These are phyloP conservation scores for Sipha maydis DNA, from an alignment of 2,888 invertebrate species.

Conservation along the genomic window DNA sequence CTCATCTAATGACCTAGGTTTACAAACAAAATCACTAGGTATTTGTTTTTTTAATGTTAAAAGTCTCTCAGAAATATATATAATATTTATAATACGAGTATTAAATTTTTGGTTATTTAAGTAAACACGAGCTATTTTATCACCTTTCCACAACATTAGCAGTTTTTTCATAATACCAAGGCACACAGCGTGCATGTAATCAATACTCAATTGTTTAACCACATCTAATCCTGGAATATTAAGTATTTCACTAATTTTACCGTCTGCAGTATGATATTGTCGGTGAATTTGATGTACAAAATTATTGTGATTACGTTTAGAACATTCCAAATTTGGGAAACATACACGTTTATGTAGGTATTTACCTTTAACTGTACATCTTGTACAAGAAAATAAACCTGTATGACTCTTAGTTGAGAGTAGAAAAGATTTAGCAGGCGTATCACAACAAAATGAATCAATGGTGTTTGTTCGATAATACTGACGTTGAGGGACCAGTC, in stretches of 20 bases:
- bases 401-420: too few species aligned
- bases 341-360: neutral
- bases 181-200: neutral
- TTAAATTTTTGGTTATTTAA: slow-evolving; percentile 4
- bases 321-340: neutral
- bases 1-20: neutral
- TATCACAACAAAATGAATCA: too few species aligned
- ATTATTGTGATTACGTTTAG: neutral
- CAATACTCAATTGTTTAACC: neutral
- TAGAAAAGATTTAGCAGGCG: too few species aligned
- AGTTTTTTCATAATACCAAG: slow-evolving; percentile 7
- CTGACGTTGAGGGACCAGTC: too few species aligned
- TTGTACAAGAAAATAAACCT: too few species aligned
- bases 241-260: neutral
- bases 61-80: neutral
- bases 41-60: neutral
- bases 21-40: neutral
- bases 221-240: slow-evolving; percentile 13
- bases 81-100: neutral
- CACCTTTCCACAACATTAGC: neutral
- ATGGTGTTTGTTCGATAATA: too few species aligned
- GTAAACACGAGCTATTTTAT: neutral
- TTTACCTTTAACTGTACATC: neutral
- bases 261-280: neutral
- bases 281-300: neutral